These are phyloP conservation scores for Morpho deidamia DNA, from an alignment of 2,888 invertebrate genomes.

Conservation along the genomic window DNA sequence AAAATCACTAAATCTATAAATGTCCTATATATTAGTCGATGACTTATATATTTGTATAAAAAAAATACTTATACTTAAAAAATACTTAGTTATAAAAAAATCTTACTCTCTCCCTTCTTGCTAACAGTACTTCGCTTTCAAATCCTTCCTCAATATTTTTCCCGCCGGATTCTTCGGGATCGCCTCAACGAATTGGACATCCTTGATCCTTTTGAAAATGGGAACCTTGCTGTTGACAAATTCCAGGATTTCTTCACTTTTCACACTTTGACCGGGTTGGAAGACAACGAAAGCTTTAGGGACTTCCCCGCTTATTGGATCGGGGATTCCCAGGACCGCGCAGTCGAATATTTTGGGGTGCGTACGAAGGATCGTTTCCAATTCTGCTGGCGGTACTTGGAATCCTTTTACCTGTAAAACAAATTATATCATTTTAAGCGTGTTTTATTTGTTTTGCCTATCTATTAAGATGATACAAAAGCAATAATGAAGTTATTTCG, in stretches of 20 bases:
- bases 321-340: constrained; percentile 89
- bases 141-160: constrained; percentile 84
- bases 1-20: too few relatives aligned
- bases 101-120: too few relatives aligned
- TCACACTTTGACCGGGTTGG: constrained; percentile 54
- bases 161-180: constrained; percentile 89
- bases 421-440: background rate
- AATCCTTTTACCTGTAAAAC: constrained; percentile 78
- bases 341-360: constrained; percentile 88
- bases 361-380: constrained; percentile 85
- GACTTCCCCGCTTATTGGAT: constrained; percentile 84
- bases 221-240: constrained; percentile 84
- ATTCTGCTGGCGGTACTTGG: constrained; percentile 93
- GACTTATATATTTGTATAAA: too few relatives aligned
- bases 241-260: constrained; percentile 79
- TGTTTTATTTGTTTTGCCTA: too few relatives aligned
- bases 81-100: too few relatives aligned
- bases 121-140: constrained; percentile 66
- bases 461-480: too few relatives aligned
- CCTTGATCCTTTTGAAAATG: constrained; percentile 83
- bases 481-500: too few relatives aligned
- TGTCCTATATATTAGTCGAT: too few relatives aligned
- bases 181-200: constrained; percentile 81
- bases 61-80: too few relatives aligned
- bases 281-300: constrained; percentile 86